Evolutionary conservation across 2,797 vertebrate genomes (phyloP).

Genomic region (Leuciscus waleckii): DNA sequence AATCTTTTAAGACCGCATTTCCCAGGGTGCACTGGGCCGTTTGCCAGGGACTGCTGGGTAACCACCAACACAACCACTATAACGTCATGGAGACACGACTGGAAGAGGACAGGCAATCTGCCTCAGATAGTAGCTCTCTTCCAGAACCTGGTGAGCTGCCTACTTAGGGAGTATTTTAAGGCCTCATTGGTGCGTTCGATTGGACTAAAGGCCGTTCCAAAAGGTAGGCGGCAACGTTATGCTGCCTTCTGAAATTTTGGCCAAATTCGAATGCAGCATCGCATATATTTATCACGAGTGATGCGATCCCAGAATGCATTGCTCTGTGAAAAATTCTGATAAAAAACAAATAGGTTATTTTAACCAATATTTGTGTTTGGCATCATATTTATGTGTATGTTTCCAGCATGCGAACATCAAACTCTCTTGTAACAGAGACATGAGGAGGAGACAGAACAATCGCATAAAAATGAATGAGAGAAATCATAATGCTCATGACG

Average conservation of each 20-base stretch:
- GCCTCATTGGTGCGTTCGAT: neutral
- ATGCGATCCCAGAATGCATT: constrained; percentile 15
- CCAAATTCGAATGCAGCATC: neutral
- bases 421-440: neutral
- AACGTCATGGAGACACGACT: constrained; percentile 52
- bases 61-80: constrained; percentile 55
- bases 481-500: neutral
- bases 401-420: neutral
- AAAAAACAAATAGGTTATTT: neutral
- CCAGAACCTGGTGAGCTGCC: constrained; percentile 2
- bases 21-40: constrained; percentile 55
- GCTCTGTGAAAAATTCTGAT: neutral
- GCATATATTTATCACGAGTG: neutral
- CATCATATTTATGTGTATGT: neutral
- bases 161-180: constrained; percentile 16
- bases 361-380: neutral
- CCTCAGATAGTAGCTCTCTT: constrained; percentile 25
- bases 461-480: neutral
- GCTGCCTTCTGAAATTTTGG: constrained; percentile 3
- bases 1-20: constrained; percentile 55
- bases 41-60: constrained; percentile 50
- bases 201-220: neutral
- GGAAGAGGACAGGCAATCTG: constrained; percentile 13
- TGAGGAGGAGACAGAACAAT: neutral
- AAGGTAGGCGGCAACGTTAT: neutral